These are phyloP conservation scores for Gasterosteus aculeatus DNA, from an alignment of 2,113 vertebrate species.

Conservation along the genomic window DNA sequence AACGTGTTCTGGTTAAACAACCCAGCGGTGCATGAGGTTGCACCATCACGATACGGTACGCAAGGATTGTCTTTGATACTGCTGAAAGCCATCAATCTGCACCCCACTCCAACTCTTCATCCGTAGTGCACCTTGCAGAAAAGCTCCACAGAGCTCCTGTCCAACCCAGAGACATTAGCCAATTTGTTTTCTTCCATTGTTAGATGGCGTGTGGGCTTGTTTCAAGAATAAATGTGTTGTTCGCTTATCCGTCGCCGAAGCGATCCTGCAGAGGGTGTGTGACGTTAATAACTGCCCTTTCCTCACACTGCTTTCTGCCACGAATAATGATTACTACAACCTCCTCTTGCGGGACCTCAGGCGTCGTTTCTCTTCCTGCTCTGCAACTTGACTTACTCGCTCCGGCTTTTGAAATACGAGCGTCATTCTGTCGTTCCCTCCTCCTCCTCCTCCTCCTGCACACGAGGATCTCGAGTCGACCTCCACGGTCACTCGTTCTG, in stretches of 20 bases:
- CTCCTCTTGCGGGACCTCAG: conserved; percentile 54
- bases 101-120: neutral
- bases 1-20: conserved; percentile 51
- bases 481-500: neutral
- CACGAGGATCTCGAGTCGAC: neutral
- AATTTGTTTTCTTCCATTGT: neutral
- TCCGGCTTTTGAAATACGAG: conserved; percentile 46
- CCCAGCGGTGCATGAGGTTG: neutral
- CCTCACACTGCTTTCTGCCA: conserved; percentile 12
- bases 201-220: neutral
- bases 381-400: conserved; percentile 39
- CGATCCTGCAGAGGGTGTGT: neutral
- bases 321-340: conserved; percentile 39
- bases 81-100: neutral
- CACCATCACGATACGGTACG: neutral
- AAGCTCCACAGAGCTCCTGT: neutral
- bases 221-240: neutral
- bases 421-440: conserved; percentile 30
- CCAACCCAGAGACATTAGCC: neutral
- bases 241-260: neutral
- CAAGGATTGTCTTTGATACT: too few relatives aligned
- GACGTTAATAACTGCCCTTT: neutral
- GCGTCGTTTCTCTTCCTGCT: conserved; percentile 68
- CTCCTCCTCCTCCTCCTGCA: conserved; percentile 22
- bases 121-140: neutral